These are phyloP conservation scores for Phaetusa simplex DNA, from an alignment of 2,113 vertebrate species.

Conservation along the genomic window DNA sequence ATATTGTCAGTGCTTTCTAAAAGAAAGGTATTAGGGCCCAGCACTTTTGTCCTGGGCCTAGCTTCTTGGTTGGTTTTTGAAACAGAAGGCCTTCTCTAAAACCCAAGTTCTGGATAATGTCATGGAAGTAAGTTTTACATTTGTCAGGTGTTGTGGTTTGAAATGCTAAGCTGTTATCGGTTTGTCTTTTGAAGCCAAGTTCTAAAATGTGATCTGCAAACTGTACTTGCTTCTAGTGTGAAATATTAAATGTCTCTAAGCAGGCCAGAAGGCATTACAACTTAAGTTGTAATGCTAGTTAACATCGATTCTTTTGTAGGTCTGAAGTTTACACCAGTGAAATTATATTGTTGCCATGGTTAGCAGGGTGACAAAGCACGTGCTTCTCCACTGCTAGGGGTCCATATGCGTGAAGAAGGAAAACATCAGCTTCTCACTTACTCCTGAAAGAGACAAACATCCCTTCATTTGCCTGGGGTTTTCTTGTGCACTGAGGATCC, in stretches of 20 bases:
- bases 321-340: slow-evolving; percentile 51
- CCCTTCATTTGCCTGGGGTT: not conserved
- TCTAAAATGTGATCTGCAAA: not conserved
- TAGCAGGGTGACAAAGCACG: slow-evolving; percentile 2
- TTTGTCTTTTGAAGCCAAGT: not conserved
- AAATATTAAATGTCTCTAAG: not conserved
- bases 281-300: not conserved
- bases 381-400: not conserved
- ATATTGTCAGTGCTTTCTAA: not conserved
- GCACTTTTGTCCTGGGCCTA: not conserved
- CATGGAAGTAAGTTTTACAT: not conserved
- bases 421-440: not conserved
- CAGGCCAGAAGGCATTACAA: not conserved
- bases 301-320: slow-evolving; percentile 26
- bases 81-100: not conserved
- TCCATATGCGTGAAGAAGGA: not conserved
- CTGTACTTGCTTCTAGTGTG: not conserved
- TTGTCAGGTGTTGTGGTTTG: not conserved
- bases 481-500: not conserved
- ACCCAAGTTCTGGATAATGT: not conserved
- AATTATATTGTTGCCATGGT: not conserved
- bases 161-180: not conserved
- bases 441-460: not conserved
- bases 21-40: not conserved
- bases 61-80: not conserved